Evolutionary conservation across 2,113 vertebrate species (phyloP), one percentile per base, ranked within the genome.

Genomic region (Burhinus bistriatus): DNA sequence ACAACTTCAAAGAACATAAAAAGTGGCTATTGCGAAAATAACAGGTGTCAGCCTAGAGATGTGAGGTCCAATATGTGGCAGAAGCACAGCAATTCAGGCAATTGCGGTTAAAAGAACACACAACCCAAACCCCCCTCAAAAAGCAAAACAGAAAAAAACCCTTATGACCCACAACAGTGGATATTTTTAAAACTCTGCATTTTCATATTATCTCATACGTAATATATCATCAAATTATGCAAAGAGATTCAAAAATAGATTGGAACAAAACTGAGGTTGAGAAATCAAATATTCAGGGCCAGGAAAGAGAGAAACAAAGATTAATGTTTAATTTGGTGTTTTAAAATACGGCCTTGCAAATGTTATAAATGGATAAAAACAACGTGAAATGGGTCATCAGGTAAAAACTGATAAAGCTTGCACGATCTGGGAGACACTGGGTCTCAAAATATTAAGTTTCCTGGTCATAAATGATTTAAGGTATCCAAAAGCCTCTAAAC

Each of bases 1-100:
- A 96, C 90, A 89, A 97, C 97, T 94, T 96, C 95, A 97, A 97
- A 97, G 96, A 94, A 96, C 3, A 3, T 93, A 89, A 94, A 90
- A 96, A 95, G 93, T 90, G 82, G 83, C 85, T 94, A 84, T 96
- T 88, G 83, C 4, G 23, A 93, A 95, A 95, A 83, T 94, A 97
- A 93, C 96, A 97, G 95, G 94, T 95, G 94, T 90, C 90, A 84
- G 88, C 65, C 69, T 75, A 27, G 76, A 90, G 90, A 94, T 78
- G 92, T 92, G 88, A 93, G 70, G 90, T 89, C 95, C 76, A 94
- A 75, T 92, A 90, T 71, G 66, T 81, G 87, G 47, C 72, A 95
- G 64, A 94, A 93, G 45, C 85, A 83, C 45, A 96, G 58, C 40
- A 80, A 85, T 85, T 72, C 71, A 91, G 49, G 73, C 89, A 92